Evolutionary conservation across 2,888 invertebrate genomes (phyloP), one percentile per base, ranked within the genome.

Genomic region (Zele albiditarsus): DNA sequence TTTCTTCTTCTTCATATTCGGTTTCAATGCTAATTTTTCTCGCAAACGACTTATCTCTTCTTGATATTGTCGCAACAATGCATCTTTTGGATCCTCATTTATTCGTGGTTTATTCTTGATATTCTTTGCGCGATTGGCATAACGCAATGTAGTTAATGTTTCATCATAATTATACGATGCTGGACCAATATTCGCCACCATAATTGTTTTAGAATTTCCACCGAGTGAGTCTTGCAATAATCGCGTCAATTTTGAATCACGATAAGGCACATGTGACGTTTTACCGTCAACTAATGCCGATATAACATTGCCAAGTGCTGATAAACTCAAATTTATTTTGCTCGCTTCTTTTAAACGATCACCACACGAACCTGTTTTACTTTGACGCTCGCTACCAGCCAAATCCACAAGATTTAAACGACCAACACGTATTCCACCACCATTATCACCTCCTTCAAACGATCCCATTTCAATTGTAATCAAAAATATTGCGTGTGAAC

Each of bases 11-110:
- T 90, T 85, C 60, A 74, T 81, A 28, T 62, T 58, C 20, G 81
- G 82, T 28, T 89, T 89, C 62, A 85, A 85, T 10, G 88, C 86
- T 16, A 89, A 79, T 73, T 88, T 88, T 75, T 89, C 89, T 70
- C 92, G 91, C 79, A 95, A 91, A 10, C 96, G 91, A 84, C 95
- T 94, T 87, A 98, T 98, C 91, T 98, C 98, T 80, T 96, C 95
- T 89, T 99, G 98, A 90, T 98, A 97, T 88, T 98, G 97, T 85
- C 98, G 92, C 72, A 98, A 91, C 86, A 99, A 93, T 27, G 99
- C 98, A 90, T 99, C 99, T 90, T 99, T 99, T 49, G 99, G 98
- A 92, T 99, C 99, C 90, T 99, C 99, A 90, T 99, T 99, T 86
- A 99, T 97, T 81, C 97, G 94, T 25, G 99, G 99, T 90, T 97